Evolutionary conservation across 2,113 vertebrate species (phyloP).

Genomic region (Daphoenositta chrysoptera): DNA sequence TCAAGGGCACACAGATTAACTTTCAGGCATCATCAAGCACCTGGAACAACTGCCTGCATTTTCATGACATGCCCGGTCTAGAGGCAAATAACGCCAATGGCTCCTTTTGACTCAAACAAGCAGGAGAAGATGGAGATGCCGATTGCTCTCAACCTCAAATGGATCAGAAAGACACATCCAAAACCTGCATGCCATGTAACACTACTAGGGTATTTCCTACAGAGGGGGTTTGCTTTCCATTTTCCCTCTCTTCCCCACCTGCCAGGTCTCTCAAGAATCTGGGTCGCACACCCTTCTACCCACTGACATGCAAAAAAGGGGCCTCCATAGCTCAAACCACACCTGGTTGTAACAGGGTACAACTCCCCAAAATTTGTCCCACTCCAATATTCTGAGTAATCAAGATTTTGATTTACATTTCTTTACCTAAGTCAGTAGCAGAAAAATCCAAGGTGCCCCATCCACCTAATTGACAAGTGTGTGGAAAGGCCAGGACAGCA

Average conservation of each 20-base stretch:
- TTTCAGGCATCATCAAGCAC: accelerated
- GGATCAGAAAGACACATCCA: neutral
- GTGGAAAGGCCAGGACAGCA: neutral
- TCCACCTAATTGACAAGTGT: neutral
- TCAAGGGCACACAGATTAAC: neutral
- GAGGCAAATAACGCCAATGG: accelerated
- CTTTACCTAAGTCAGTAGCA: accelerated
- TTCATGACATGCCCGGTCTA: accelerated
- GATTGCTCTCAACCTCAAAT: accelerated
- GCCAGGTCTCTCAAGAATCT: neutral
- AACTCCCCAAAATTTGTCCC: neutral
- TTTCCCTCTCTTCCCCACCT: neutral
- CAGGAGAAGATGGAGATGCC: accelerated
- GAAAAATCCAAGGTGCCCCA: neutral
- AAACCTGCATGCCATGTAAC: accelerated
- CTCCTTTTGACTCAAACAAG: accelerated
- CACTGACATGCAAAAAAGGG: neutral
- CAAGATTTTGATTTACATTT: neutral
- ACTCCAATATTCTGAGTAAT: neutral
- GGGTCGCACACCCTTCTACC: neutral
- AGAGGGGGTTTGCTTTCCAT: neutral
- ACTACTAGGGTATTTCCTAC: neutral
- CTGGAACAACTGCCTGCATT: accelerated
- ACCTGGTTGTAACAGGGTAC: neutral
- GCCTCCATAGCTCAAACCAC: neutral